Conservation (phyloP, 2,113 vertebrate genomes). For the Glaucomys volans region DNA sequence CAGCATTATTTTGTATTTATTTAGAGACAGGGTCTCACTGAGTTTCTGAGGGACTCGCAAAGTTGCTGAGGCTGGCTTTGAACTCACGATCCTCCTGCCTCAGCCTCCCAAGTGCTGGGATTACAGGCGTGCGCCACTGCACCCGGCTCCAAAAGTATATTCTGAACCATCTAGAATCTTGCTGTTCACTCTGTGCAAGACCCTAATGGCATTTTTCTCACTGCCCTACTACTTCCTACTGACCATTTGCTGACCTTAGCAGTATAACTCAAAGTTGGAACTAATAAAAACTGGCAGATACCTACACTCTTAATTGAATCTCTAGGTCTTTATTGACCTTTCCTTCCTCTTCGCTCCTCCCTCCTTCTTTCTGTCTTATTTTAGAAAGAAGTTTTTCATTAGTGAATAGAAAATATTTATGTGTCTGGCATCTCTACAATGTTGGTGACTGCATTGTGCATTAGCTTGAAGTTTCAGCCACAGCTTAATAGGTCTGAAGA, state of each 20-base stretch:
- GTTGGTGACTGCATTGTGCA: constrained; percentile 79
- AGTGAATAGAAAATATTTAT: constrained; percentile 83
- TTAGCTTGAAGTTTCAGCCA: constrained; percentile 81
- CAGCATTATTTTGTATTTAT: too few relatives aligned
- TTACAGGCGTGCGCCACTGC: too few relatives aligned
- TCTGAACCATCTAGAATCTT: neutral
- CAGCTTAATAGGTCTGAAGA: constrained; percentile 86
- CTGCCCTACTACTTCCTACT: neutral
- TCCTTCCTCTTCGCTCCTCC: neutral
- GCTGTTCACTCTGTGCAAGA: neutral
- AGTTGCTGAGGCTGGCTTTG: too few relatives aligned
- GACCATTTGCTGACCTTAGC: constrained; percentile 80
- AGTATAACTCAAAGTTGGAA: constrained; percentile 77
- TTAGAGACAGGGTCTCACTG: too few relatives aligned
- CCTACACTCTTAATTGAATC: constrained; percentile 83
- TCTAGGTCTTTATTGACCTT: constrained; percentile 71
- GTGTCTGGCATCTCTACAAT: constrained; percentile 75
- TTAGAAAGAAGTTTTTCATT: constrained; percentile 85
- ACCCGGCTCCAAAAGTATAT: neutral
- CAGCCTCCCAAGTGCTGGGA: too few relatives aligned
- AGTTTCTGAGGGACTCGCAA: too few relatives aligned
- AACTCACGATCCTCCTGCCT: too few relatives aligned
- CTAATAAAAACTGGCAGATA: constrained; percentile 80
- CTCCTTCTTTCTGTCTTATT: constrained; percentile 51
- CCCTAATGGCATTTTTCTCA: neutral